These are phyloP conservation scores for Deilephila elpenor DNA, from an alignment of 2,888 invertebrate species.

Conservation along the genomic window DNA sequence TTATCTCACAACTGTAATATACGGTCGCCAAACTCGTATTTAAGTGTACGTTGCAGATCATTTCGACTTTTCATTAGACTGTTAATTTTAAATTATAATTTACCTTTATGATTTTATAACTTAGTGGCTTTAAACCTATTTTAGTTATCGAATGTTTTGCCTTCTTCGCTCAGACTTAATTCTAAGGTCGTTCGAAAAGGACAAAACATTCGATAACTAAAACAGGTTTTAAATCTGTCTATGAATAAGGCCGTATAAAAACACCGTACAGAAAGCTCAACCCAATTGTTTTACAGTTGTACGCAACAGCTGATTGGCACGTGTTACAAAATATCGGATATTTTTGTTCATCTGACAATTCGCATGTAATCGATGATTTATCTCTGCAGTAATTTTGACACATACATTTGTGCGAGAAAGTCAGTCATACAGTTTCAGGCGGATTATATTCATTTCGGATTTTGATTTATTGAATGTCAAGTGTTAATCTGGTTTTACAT, in stretches of 20 bases:
- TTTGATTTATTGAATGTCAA: background rate
- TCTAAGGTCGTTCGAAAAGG: too few relatives aligned
- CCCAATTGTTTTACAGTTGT: constrained; percentile 16
- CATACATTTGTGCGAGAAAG: constrained; percentile 13
- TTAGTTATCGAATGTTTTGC: too few relatives aligned
- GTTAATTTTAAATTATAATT: too few relatives aligned
- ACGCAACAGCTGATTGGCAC: constrained; percentile 11
- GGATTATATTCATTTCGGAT: background rate
- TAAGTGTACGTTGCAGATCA: too few relatives aligned
- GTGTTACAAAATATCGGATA: constrained; percentile 3
- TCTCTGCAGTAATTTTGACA: constrained; percentile 13
- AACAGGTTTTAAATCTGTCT: too few relatives aligned
- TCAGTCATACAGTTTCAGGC: background rate
- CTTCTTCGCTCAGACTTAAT: too few relatives aligned
- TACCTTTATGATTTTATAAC: too few relatives aligned
- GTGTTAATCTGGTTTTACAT: background rate
- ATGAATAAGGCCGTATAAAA: background rate
- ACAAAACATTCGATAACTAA: too few relatives aligned
- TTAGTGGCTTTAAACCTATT: too few relatives aligned
- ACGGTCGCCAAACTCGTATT: too few relatives aligned
- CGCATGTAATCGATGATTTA: constrained; percentile 15
- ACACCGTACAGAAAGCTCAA: background rate
- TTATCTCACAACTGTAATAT: too few relatives aligned
- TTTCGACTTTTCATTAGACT: background rate
- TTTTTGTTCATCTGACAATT: constrained; percentile 22